Evolutionary conservation across 2,797 vertebrate species (phyloP).

Genomic region (Enteromius anoplus): DNA sequence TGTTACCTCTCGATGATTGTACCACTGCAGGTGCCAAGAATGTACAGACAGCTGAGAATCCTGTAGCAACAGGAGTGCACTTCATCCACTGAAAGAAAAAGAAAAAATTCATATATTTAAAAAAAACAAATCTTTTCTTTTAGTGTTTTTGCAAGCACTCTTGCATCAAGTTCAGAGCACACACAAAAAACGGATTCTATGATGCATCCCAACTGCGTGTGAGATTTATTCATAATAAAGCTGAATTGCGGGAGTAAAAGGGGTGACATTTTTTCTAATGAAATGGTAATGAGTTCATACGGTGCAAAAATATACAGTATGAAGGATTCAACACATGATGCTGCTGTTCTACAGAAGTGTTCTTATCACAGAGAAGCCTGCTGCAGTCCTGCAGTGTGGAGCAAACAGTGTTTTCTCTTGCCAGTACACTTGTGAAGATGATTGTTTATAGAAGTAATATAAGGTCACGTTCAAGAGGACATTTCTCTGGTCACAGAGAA

Average conservation of each 20-base stretch:
- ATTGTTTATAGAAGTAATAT: slow-evolving; percentile 1
- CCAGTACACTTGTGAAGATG: slow-evolving; percentile 8
- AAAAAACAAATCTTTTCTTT: background rate
- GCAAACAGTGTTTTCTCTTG: background rate
- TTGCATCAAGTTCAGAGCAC: background rate
- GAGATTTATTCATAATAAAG: slow-evolving; percentile 29
- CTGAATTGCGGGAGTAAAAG: background rate
- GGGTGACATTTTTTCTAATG: background rate
- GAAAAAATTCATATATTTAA: slow-evolving; percentile 24
- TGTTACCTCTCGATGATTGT: slow-evolving; percentile 88
- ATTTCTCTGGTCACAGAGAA: background rate
- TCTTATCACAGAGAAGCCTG: background rate
- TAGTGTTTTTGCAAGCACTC: background rate
- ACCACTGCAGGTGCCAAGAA: slow-evolving; percentile 88
- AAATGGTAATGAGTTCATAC: slow-evolving; percentile 7
- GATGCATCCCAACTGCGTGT: background rate
- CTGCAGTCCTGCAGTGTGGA: background rate
- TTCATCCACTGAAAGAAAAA: slow-evolving; percentile 81
- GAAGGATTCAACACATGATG: slow-evolving; percentile 26
- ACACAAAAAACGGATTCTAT: background rate
- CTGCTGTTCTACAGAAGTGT: background rate
- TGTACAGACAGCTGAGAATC: slow-evolving; percentile 89
- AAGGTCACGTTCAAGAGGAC: background rate
- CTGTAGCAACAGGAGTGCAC: slow-evolving; percentile 90
- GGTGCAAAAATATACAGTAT: slow-evolving; percentile 22